Evolutionary conservation across 2,113 vertebrate genomes (phyloP), one percentile per base, ranked within the genome.

Genomic region (Tautogolabrus adspersus): DNA sequence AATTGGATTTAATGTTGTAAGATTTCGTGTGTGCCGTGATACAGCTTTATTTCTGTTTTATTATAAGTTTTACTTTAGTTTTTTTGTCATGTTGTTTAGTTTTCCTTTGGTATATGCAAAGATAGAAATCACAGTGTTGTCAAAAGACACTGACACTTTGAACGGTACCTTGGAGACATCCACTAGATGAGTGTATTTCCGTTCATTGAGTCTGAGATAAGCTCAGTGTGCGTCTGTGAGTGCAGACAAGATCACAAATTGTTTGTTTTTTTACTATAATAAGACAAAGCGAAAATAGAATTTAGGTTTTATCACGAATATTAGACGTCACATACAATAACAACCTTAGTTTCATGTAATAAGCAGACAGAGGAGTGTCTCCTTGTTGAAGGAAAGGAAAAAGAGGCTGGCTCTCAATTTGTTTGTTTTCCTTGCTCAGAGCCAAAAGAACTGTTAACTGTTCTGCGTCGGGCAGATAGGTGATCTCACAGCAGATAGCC

Each of bases 401-500:
- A 79, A 80, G 11, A 54, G 30, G 58, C 26, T 8, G 75, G 71
- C 59, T 58, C 54, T 58, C 34, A 71, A 67, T 71, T 68, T 74
- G 72, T 86, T 88, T 89, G 60, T 85, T 89, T 89, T 79, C 52
- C 23, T 70, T 49, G 1, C 15, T 18, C 13, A 1, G 59, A 72
- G 22, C 63, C 63, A 64, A 74, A 66, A 75, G 34, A 65, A 37
- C 59, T 34, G 78, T 30, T 47, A 80, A 77, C 74, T 18, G 69
- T 0, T 42, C 59, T 79, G 86, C 22, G 3, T 10, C 4, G 64
- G 44, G 13, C 77, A 75, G 83, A 87, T 76, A 79, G 66, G 77
- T 65, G 87, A 91, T 87, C 74, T 56, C 5, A 7, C 59, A 16
- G 57, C 64, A 76, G 91, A 90, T 92, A 90, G 42, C 12, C 65